Evolutionary conservation across 2,888 invertebrate species (phyloP), one percentile per base, ranked within the genome.

Genomic region (Nomada ferruginata): DNA sequence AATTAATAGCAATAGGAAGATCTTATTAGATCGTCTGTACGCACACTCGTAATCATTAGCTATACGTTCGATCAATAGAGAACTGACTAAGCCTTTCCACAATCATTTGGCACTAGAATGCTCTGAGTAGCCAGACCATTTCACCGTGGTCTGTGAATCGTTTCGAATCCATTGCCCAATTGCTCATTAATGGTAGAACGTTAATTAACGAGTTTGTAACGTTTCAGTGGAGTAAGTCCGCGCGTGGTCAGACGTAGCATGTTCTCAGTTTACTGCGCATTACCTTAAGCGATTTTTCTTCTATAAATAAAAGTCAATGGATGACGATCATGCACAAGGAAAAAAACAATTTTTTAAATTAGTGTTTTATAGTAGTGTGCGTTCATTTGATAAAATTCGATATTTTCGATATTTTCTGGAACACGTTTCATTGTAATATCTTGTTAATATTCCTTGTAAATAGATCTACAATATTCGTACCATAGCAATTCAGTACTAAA

Each of bases 101-200:
- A 53, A 13, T 50, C 23, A 63, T 71, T 71, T 71, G 53, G 53
- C 52, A 52, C 23, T 20, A 53, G 60, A 61, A 61, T 61, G 60
- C 18, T 36, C 50, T 11, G 29, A 60, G 10, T 20, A 10, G 50
- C 50, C 60, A 23, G 13, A 18, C 23, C 13, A 23, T 53, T 53
- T 23, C 23, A 26, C 42, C 18, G 61, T 26, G 53, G 42, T 15
- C 42, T 44, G 23, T 11, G 23, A 71, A 61, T 59, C 57, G 29
- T 59, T 59, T n/a, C 26, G 13, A 69, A 69, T 71, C 61, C 29
- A 71, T 23, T 53, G 61, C 42, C 23, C 60, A 42, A 53, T 36
- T 29, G 36, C 23, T 42, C 52, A 29, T 52, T 63, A 63, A 71
- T 36, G 42, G 42, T n/a, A 53, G 23, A 23, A 42, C 53, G 42